These are phyloP conservation scores for Helleia helle DNA, from an alignment of 2,888 invertebrate genomes.

Conservation along the genomic window DNA sequence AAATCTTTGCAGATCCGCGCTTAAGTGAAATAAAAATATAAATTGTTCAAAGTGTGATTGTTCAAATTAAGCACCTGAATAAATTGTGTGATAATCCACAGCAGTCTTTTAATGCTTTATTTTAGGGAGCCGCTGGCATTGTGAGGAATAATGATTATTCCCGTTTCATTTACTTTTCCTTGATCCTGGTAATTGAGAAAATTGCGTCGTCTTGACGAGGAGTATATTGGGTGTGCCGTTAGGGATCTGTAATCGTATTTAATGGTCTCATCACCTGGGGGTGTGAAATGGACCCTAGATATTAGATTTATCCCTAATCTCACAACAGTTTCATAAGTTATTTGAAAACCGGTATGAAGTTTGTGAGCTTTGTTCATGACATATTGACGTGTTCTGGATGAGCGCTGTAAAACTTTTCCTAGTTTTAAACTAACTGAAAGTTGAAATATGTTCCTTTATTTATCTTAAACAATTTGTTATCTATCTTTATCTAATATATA, in stretches of 20 bases:
- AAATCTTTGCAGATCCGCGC: constrained; percentile 50
- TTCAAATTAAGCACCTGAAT: constrained; percentile 74
- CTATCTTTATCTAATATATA: too few relatives aligned
- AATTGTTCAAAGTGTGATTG: constrained; percentile 64
- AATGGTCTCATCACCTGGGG: constrained; percentile 64
- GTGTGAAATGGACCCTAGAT: constrained; percentile 46
- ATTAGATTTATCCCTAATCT: constrained; percentile 3
- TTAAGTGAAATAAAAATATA: constrained; percentile 71
- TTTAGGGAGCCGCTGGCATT: constrained; percentile 44
- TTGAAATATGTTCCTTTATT: too few relatives aligned
- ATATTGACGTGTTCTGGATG: too few relatives aligned
- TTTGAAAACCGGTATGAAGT: too few relatives aligned
- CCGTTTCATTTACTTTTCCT: constrained; percentile 69
- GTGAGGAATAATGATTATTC: constrained; percentile 67
- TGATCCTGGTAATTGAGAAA: constrained; percentile 69
- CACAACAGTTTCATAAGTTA: too few relatives aligned
- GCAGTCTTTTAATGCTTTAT: constrained; percentile 67
- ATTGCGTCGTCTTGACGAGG: constrained; percentile 63
- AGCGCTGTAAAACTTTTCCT: too few relatives aligned
- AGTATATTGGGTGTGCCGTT: constrained; percentile 49
- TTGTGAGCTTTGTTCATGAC: too few relatives aligned
- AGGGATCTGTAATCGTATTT: constrained; percentile 64
- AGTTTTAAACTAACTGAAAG: too few relatives aligned
- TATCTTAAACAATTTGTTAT: too few relatives aligned
- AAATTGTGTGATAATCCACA: constrained; percentile 71